phyloP scores from a whole-genome alignment of 1,140 invertebrate genomes.

The Bombyx mandarina region DNA sequence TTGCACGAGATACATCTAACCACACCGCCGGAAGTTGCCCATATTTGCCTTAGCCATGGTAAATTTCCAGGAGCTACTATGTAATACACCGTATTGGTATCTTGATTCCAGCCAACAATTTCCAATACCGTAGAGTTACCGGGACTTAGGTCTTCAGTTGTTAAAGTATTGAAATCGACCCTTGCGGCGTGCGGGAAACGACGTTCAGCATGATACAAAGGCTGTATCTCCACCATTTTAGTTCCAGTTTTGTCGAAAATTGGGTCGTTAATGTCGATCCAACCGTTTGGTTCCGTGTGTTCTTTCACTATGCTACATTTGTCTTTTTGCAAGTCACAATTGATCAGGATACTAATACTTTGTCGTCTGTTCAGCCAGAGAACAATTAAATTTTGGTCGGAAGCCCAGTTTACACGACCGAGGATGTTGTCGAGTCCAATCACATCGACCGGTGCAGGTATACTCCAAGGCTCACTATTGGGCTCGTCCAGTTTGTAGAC shows the following conservation, averaged over 20 bases:
- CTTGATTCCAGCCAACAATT: constrained; percentile 63
- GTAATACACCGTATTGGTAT: constrained; percentile 68
- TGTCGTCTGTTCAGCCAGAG: constrained; percentile 91
- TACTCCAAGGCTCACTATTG: constrained; percentile 33
- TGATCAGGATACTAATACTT: constrained; percentile 75
- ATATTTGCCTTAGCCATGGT: constrained; percentile 70
- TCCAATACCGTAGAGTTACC: constrained; percentile 64
- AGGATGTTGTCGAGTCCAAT: constrained; percentile 68
- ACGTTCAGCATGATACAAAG: constrained; percentile 35
- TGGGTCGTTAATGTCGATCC: constrained; percentile 57
- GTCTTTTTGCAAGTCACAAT: constrained; percentile 65
- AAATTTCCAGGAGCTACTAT: constrained; percentile 54
- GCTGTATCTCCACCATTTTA: constrained; percentile 54
- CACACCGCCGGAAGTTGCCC: constrained; percentile 49
- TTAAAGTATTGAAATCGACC: constrained; percentile 41
- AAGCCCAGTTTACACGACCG: constrained; percentile 83
- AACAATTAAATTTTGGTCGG: constrained; percentile 77
- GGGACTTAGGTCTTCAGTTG: constrained; percentile 75
- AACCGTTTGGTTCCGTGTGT: constrained; percentile 54
- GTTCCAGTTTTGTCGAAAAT: constrained; percentile 62
- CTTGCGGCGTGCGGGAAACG: constrained; percentile 56
- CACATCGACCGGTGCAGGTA: constrained; percentile 67
- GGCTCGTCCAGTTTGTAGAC: constrained; percentile 68
- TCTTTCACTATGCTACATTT: constrained; percentile 63
- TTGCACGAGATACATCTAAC: constrained; percentile 64